A percentile compares a stretch with the other conserved stretches of the same genome.
phyloP scores from a whole-genome alignment of 2,888 invertebrate species.

The Tineola bisselliella region DNA sequence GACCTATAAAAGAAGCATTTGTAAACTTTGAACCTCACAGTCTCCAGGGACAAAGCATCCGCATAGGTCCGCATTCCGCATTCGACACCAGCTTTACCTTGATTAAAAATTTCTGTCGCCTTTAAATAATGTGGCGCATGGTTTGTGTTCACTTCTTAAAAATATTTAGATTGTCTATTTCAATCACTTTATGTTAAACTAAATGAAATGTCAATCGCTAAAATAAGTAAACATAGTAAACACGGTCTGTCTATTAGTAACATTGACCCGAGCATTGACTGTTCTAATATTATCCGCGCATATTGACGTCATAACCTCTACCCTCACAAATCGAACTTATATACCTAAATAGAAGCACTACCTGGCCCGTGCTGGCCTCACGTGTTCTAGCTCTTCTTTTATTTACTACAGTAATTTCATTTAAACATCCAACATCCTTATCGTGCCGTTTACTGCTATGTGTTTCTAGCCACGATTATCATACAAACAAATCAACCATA shows the following conservation, averaged over 20 bases:
- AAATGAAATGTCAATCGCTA: too few species aligned
- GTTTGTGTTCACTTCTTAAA: too few species aligned
- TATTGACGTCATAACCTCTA: conserved; percentile 2
- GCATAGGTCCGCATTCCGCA: background rate
- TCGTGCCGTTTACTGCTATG: too few species aligned
- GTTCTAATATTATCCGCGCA: background rate
- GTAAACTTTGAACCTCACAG: background rate
- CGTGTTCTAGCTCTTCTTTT: background rate
- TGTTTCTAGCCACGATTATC: background rate
- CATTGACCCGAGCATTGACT: conserved; percentile 6
- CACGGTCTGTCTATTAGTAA: background rate
- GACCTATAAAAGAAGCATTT: background rate
- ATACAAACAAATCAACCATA: background rate
- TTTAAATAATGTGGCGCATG: too few species aligned
- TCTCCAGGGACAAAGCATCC: background rate
- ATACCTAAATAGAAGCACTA: background rate
- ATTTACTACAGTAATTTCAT: too few species aligned
- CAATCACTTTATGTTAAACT: too few species aligned
- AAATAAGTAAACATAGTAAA: background rate
- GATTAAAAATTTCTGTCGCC: background rate
- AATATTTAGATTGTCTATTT: too few species aligned
- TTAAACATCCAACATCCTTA: too few species aligned
- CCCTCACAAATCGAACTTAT: background rate
- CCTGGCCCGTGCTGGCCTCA: background rate
- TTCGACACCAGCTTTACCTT: background rate